Base-by-base conservation (phyloP, 2,888 invertebrate genomes). In the Pegoplata infirma region DNA sequence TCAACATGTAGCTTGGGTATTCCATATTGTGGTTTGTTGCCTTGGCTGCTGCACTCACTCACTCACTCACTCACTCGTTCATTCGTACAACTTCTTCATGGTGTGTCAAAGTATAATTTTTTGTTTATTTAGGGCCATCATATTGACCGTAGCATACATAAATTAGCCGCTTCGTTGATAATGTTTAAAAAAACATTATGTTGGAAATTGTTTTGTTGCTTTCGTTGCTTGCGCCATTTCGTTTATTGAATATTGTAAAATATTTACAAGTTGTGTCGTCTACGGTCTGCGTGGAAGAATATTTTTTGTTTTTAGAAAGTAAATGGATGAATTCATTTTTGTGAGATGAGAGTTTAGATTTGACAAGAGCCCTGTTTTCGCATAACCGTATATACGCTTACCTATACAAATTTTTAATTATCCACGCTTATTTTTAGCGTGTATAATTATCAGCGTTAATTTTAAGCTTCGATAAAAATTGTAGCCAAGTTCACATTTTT, bases 81-180 rank as follows among this genome's bases (percentile, higher is more conserved):
- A n/a, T n/a, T n/a, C n/a, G n/a, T n/a, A n/a, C n/a, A n/a, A n/a
- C n/a, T n/a, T n/a, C n/a, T 49, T 55, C 58, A 63, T 73, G 73
- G 10, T 19, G 61, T 61, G 61, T 68, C 5, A 51, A 55, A 40
- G 19, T 21, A 25, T 25, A 55, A 55, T 28, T 17, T 55, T 44
- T 25, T 67, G 19, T 56, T 32, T 59, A 16, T 53, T 63, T 47
- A 21, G 64, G 64, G 44, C 72, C 76, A 56, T 47, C 53, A 63
- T 61, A 63, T 69, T 79, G 79, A 79, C 74, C 72, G 63, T 61
- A 68, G 64, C 73, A 53, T 55, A 77, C 75, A 81, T 81, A 81
- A 81, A 81, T 81, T 81, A 80, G 78, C 58, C 68, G 68, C 76
- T 78, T 78, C 73, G 68, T 61, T 80, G 81, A 81, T 81, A 81